These are phyloP conservation scores for Trichonephila clavipes DNA, from an alignment of 1,140 invertebrate species.

Conservation along the genomic window DNA sequence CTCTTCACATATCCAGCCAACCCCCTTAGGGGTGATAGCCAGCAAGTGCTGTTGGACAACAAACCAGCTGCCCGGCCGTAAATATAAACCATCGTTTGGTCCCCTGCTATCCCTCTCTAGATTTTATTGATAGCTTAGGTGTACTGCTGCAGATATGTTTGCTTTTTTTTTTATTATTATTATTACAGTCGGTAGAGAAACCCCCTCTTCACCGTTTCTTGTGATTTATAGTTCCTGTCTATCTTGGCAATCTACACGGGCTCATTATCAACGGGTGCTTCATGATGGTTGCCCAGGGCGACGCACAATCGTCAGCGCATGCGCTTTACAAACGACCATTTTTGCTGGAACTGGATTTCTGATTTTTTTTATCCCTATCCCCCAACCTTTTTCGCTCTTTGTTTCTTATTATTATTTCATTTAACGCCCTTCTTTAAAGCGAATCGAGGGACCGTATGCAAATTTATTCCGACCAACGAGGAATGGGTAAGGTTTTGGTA, in stretches of 20 bases:
- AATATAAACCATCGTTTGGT: constrained; percentile 53
- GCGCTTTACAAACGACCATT: constrained; percentile 54
- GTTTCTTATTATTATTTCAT: constrained; percentile 75
- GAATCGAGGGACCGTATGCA: constrained; percentile 44
- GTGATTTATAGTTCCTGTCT: constrained; percentile 76
- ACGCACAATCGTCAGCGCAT: constrained; percentile 59
- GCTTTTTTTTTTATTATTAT: neutral
- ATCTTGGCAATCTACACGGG: constrained; percentile 75
- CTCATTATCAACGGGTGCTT: constrained; percentile 76
- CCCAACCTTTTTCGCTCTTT: constrained; percentile 50
- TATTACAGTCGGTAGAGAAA: constrained; percentile 3
- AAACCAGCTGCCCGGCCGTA: constrained; percentile 69
- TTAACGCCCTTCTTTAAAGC: constrained; percentile 65
- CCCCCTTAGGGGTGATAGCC: constrained; percentile 55
- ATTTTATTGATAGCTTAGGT: constrained; percentile 67
- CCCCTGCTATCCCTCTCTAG: neutral
- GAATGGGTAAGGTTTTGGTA: neutral
- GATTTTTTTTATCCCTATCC: neutral
- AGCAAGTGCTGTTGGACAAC: constrained; percentile 51
- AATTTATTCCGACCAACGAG: neutral
- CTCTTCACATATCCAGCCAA: neutral
- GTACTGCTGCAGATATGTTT: constrained; percentile 12
- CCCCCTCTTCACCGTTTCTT: constrained; percentile 64
- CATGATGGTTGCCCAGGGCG: constrained; percentile 73
- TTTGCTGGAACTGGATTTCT: constrained; percentile 67